Evolutionary conservation across 2,113 vertebrate species (phyloP).

Genomic region (Antechinus stuartii): DNA sequence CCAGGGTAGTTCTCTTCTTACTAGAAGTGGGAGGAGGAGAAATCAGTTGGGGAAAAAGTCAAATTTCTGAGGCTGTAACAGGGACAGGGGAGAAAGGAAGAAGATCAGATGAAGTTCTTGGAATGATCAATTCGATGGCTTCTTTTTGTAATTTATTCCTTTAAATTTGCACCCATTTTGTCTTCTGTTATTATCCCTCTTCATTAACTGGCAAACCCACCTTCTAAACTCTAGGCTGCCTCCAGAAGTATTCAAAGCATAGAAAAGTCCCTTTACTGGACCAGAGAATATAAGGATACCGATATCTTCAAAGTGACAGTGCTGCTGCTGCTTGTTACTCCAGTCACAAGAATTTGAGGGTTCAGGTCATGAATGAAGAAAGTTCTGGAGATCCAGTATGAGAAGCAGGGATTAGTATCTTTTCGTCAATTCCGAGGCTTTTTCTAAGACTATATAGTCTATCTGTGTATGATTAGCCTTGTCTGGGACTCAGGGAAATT

Average conservation of each 20-base stretch:
- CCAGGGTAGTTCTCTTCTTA: background rate
- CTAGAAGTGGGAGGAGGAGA: background rate
- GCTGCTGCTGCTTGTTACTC: background rate
- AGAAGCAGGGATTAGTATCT: background rate
- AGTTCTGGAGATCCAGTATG: background rate
- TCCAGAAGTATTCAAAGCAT: background rate
- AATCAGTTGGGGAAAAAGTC: background rate
- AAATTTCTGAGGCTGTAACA: background rate
- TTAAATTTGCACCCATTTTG: background rate
- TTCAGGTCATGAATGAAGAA: background rate
- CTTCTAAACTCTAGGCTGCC: background rate
- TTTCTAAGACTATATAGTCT: background rate
- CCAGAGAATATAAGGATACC: background rate
- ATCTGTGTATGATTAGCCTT: background rate
- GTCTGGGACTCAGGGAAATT: background rate
- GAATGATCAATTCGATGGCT: background rate
- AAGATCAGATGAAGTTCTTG: background rate
- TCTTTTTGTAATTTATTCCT: background rate
- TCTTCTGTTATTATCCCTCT: background rate
- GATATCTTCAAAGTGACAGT: background rate
- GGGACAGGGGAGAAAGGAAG: background rate
- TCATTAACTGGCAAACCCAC: background rate
- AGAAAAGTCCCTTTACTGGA: background rate
- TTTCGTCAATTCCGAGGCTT: background rate
- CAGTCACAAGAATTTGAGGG: background rate